These are phyloP conservation scores for Plecotus auritus DNA, from an alignment of 2,113 vertebrate genomes.

Conservation along the genomic window DNA sequence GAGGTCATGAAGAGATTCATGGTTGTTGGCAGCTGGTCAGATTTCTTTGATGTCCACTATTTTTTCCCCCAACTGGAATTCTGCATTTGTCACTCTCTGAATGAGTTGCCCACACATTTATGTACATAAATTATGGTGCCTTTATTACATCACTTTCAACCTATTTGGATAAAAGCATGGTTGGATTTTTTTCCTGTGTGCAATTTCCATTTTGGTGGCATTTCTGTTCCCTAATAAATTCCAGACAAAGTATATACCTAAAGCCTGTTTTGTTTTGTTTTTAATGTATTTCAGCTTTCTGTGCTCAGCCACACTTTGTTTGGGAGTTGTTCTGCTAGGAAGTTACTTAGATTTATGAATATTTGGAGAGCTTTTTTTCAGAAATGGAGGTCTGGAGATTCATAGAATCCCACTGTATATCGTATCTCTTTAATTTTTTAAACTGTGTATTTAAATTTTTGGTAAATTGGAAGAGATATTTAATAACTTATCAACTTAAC, in stretches of 20 bases:
- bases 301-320: constrained; percentile 38
- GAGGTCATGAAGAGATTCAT: constrained; percentile 57
- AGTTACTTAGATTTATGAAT: constrained; percentile 53
- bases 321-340: constrained; percentile 26
- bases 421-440: not conserved
- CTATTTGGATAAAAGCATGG: constrained; percentile 74
- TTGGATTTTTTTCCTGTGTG: constrained; percentile 59
- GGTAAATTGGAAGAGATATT: not conserved
- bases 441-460: constrained; percentile 1
- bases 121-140: constrained; percentile 77
- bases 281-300: constrained; percentile 52
- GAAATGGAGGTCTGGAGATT: constrained; percentile 20
- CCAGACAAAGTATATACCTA: constrained; percentile 76
- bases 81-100: constrained; percentile 69
- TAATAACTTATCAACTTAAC: constrained; percentile 4
- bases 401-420: not conserved
- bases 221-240: constrained; percentile 81
- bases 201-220: constrained; percentile 82
- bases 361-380: constrained; percentile 37
- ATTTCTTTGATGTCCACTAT: constrained; percentile 78
- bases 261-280: constrained; percentile 61
- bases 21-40: constrained; percentile 73
- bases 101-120: constrained; percentile 68
- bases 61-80: constrained; percentile 73
- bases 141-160: constrained; percentile 80